Percentiles rank a stretch among this genome's conserved stretches.
Evolutionary conservation across 2,888 invertebrate species (phyloP).

Genomic region (Sipha maydis): DNA sequence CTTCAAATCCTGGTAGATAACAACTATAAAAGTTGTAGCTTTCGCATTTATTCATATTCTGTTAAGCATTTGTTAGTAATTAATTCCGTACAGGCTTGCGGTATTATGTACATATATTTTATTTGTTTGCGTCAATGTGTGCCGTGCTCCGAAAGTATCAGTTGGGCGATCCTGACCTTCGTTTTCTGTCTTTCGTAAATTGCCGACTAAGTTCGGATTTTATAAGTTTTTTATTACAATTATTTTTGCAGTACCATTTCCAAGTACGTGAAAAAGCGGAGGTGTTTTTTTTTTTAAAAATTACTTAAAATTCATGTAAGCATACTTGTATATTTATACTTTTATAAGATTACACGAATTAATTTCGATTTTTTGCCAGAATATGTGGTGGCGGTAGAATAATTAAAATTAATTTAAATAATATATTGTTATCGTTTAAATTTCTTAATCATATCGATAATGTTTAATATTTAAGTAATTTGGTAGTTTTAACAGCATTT

Average conservation of each 20-base stretch:
- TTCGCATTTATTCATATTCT: neutral
- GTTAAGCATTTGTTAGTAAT: conserved; percentile 8
- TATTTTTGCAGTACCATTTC: neutral
- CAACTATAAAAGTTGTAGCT: neutral
- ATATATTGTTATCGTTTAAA: neutral
- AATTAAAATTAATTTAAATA: neutral
- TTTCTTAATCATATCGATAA: neutral
- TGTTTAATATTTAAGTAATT: neutral
- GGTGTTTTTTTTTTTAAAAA: neutral
- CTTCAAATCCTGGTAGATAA: too few species aligned
- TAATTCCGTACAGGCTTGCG: neutral
- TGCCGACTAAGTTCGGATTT: neutral
- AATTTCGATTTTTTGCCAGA: neutral
- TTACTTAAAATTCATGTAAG: neutral
- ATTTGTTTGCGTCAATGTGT: neutral
- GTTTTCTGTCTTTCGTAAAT: conserved; percentile 22
- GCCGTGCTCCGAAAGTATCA: neutral
- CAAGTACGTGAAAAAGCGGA: neutral
- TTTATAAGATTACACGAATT: neutral
- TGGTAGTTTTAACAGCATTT: neutral
- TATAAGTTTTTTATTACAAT: neutral
- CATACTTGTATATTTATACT: neutral
- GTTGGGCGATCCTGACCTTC: conserved; percentile 48
- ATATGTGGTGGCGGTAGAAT: neutral
- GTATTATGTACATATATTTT: neutral